Conservation (phyloP, 2,888 invertebrate species). For the Galerucella pusilla region DNA sequence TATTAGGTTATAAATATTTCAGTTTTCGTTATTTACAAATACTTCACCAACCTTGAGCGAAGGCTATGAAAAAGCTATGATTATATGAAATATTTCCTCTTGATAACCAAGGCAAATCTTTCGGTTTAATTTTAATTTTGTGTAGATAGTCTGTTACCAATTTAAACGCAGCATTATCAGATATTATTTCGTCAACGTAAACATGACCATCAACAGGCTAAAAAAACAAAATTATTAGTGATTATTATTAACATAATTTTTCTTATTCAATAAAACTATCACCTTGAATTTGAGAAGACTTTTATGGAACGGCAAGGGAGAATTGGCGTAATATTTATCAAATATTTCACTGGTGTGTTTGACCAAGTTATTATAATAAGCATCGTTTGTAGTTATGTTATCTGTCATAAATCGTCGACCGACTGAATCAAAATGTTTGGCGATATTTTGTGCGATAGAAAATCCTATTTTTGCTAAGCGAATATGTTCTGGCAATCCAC, state of each 20-base stretch:
- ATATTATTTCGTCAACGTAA: constrained; percentile 37
- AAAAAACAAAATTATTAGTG: background rate
- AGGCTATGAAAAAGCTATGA: constrained; percentile 36
- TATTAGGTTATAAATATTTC: background rate
- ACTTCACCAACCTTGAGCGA: constrained; percentile 35
- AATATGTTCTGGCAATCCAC: constrained; percentile 31
- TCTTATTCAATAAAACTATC: constrained; percentile 5
- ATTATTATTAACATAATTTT: background rate
- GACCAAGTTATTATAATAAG: constrained; percentile 25
- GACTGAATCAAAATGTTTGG: constrained; percentile 35
- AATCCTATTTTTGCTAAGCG: constrained; percentile 37
- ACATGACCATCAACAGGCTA: constrained; percentile 15
- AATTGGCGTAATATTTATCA: constrained; percentile 23
- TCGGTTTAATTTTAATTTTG: constrained; percentile 7
- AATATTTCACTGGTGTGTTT: constrained; percentile 25
- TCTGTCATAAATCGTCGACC: constrained; percentile 29
- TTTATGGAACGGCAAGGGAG: constrained; percentile 21
- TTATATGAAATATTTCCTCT: constrained; percentile 20
- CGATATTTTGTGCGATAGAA: constrained; percentile 32
- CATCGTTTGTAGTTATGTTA: constrained; percentile 15
- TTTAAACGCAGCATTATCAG: constrained; percentile 36
- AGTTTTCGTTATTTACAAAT: background rate
- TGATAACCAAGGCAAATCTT: constrained; percentile 34
- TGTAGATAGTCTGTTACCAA: constrained; percentile 30
- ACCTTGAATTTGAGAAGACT: constrained; percentile 33